Evolutionary conservation across 2,797 vertebrate genomes (phyloP).

Genomic region (Melanotaenia maccullochi): DNA sequence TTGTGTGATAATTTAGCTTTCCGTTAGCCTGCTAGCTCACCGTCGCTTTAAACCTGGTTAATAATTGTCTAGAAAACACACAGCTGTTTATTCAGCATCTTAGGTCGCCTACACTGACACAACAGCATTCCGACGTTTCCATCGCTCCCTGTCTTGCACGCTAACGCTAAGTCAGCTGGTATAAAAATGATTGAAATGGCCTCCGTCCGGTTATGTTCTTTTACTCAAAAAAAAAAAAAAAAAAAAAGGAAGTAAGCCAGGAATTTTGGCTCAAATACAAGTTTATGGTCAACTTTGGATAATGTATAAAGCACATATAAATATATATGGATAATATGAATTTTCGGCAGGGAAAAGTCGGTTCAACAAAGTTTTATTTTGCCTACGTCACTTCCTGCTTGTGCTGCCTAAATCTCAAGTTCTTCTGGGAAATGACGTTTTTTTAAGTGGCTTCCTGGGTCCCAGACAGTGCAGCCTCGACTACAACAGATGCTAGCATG

Average conservation of each 20-base stretch:
- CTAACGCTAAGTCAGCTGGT: slow-evolving; percentile 6
- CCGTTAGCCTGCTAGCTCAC: slow-evolving; percentile 2
- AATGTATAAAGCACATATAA: accelerated
- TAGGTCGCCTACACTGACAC: not conserved
- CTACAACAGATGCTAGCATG: not conserved
- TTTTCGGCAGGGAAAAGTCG: not conserved
- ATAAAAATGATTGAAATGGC: slow-evolving; percentile 1
- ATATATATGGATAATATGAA: not conserved
- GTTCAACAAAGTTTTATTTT: slow-evolving; percentile 9
- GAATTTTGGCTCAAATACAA: not conserved
- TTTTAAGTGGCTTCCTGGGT: not conserved
- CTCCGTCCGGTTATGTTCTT: slow-evolving; percentile 18
- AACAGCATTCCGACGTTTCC: not conserved
- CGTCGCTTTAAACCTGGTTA: not conserved
- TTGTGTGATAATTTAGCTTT: not conserved
- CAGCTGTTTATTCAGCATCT: not conserved
- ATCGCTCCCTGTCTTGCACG: slow-evolving; percentile 11
- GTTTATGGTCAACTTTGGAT: accelerated
- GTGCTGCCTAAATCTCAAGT: not conserved
- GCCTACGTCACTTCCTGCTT: slow-evolving; percentile 11
- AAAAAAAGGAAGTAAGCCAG: too few relatives aligned
- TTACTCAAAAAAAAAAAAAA: slow-evolving; percentile 30
- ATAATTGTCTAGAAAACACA: slow-evolving; percentile 7
- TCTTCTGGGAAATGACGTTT: slow-evolving; percentile 50
- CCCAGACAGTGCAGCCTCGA: not conserved